A percentile compares a stretch with the other conserved stretches of the same genome.
Evolutionary conservation across 2,888 invertebrate species (phyloP).

Genomic region (Hydroisotoma schaefferi): DNA sequence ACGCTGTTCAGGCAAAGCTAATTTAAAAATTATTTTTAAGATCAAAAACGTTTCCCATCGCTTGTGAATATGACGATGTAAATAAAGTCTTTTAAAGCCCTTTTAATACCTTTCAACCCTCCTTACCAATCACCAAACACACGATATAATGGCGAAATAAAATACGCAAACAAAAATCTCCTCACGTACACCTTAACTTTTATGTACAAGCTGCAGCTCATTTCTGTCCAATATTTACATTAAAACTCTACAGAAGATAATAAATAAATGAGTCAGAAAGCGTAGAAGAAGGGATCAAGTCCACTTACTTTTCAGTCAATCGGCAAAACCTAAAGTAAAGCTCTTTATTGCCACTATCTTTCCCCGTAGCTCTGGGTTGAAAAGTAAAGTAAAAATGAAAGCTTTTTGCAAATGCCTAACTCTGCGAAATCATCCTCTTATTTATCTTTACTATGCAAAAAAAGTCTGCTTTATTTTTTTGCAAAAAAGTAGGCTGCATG

Average conservation of each 20-base stretch:
- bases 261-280: neutral
- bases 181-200: conserved; percentile 1
- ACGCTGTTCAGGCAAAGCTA: no score
- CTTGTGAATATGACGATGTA: no score
- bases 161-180: conserved; percentile 1
- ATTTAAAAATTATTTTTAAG: no score
- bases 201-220: no score
- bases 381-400: neutral
- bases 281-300: neutral
- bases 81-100: no score
- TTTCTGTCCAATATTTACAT: neutral
- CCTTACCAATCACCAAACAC: no score
- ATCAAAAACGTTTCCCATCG: no score
- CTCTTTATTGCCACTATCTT: neutral
- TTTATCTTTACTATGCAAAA: neutral
- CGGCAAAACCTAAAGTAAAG: neutral
- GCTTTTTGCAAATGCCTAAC: neutral
- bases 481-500: neutral
- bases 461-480: neutral
- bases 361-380: neutral
- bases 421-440: neutral
- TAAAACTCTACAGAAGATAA: neutral
- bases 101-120: no score
- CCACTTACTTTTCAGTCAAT: neutral
- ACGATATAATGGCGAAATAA: neutral